These are phyloP conservation scores for Drosophila pandora DNA, from an alignment of 1,140 invertebrate genomes.

Conservation along the genomic window DNA sequence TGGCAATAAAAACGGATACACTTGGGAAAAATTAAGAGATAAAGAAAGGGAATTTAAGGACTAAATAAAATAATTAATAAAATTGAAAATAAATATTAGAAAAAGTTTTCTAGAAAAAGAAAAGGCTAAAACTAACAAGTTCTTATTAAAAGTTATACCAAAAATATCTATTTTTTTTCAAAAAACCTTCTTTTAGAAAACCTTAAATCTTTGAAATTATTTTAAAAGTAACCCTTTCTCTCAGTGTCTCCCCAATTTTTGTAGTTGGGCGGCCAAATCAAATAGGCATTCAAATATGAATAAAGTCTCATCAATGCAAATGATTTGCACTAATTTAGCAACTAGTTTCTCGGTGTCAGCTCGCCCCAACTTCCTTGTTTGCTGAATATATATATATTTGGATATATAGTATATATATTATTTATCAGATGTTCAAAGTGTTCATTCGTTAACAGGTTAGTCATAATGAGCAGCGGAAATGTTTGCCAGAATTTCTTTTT, in stretches of 20 bases:
- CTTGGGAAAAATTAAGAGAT: not conserved
- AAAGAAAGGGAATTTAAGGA: not conserved
- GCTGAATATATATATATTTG: not conserved
- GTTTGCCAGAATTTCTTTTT: slow-evolving; percentile 35
- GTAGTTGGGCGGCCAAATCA: slow-evolving; percentile 46
- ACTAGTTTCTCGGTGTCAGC: slow-evolving; percentile 49
- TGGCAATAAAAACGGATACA: slow-evolving; percentile 8
- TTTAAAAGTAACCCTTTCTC: not conserved
- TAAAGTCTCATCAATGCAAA: slow-evolving; percentile 73
- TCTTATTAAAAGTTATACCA: too few species aligned
- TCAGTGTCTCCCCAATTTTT: slow-evolving; percentile 13
- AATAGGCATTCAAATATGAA: slow-evolving; percentile 69
- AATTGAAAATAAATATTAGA: not conserved
- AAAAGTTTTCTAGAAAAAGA: too few species aligned
- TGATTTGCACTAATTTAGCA: slow-evolving; percentile 77
- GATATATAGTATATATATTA: not conserved
- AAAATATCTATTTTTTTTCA: too few species aligned
- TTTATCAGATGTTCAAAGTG: slow-evolving; percentile 15
- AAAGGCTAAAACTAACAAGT: too few species aligned
- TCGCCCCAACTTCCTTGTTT: slow-evolving; percentile 36
- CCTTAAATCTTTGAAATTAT: too few species aligned
- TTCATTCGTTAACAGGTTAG: slow-evolving; percentile 50
- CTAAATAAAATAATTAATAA: not conserved
- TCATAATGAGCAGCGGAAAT: slow-evolving; percentile 64
- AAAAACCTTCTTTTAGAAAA: too few species aligned